phyloP scores from a whole-genome alignment of 1,140 invertebrate genomes.

The Bradynema listronoti region DNA sequence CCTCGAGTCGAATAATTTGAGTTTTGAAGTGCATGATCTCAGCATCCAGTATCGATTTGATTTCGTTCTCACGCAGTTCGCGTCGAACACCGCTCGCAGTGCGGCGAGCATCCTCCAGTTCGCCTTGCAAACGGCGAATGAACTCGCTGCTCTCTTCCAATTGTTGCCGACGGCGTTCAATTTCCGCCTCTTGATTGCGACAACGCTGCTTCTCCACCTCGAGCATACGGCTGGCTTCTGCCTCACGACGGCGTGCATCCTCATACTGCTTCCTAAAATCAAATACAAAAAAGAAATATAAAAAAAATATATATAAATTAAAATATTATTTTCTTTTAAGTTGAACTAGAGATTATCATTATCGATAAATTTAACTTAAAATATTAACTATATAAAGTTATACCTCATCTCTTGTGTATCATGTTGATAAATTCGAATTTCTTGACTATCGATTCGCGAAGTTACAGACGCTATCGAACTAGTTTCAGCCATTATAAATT shows the following conservation, averaged over 20 bases:
- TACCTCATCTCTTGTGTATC: too few relatives aligned
- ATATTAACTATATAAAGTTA: too few relatives aligned
- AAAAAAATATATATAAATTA: not conserved
- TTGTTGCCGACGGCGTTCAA: conserved; percentile 24
- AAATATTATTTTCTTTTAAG: too few relatives aligned
- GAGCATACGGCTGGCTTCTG: conserved; percentile 8
- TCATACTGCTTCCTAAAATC: conserved; percentile 8
- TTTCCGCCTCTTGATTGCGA: conserved; percentile 1
- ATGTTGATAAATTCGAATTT: too few relatives aligned
- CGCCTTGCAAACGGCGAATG: conserved; percentile 20
- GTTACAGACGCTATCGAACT: too few relatives aligned
- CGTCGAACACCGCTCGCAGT: conserved; percentile 18
- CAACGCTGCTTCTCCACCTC: not conserved
- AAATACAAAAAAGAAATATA: not conserved
- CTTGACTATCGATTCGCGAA: too few relatives aligned
- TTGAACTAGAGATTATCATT: too few relatives aligned
- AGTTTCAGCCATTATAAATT: too few relatives aligned
- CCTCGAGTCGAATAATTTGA: conserved; percentile 18
- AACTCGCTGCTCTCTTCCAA: conserved; percentile 30
- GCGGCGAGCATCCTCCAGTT: conserved; percentile 22
- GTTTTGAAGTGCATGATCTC: conserved; percentile 18
- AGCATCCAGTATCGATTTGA: conserved; percentile 13
- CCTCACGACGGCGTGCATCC: not conserved
- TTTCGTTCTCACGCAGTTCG: conserved; percentile 25
- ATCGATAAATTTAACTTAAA: too few relatives aligned